Base-by-base conservation (phyloP, 2,797 vertebrate species). In the Botia kubotai region DNA sequence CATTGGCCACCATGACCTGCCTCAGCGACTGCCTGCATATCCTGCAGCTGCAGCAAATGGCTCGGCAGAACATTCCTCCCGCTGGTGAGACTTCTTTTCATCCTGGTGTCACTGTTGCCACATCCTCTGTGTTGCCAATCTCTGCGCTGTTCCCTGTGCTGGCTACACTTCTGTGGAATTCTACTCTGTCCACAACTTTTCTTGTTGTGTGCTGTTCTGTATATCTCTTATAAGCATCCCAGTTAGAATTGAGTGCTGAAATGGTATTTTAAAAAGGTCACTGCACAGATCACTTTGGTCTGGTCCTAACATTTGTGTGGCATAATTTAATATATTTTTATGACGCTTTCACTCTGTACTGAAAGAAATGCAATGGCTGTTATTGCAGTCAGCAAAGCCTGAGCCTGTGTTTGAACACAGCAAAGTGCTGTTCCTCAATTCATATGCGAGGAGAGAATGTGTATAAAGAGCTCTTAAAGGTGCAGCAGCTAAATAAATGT, bases 1-100 rank as follows among this genome's bases (percentile, higher is more conserved):
- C 98, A 68, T 96, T 97, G 96, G 98, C 98, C 87, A 99, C 98
- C 73, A 97, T 99, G 95, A 97, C 95, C 93, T 99, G 98, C 90
- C 95, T 99, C 87, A 96, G 95, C 65, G 98, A 99, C 91, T 99
- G 98, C 90, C 96, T 99, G 89, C 96, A 98, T 85, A 99, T 99
- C 90, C 95, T 99, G 53, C 97, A 99, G 89, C 92, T 98, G 84
- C 98, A 99, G 86, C 97, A 99, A 83, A 91, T 96, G 46, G 95
- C 97, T 66, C 93, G 96, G 0, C 97, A 97, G 86, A 96, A 94
- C 73, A 89, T 94, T 79, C 92, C 95, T 39, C 90, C 98, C 73
- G 93, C 94, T 91, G 97, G 97, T 97, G 76, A 90, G 93, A 17
- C 43, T 43, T 50, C 48, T 33, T n/a, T 50, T 11, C 43, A 46